Evolutionary conservation across 2,797 vertebrate genomes (phyloP), one percentile per base, ranked within the genome.

Genomic region (Prionace glauca): DNA sequence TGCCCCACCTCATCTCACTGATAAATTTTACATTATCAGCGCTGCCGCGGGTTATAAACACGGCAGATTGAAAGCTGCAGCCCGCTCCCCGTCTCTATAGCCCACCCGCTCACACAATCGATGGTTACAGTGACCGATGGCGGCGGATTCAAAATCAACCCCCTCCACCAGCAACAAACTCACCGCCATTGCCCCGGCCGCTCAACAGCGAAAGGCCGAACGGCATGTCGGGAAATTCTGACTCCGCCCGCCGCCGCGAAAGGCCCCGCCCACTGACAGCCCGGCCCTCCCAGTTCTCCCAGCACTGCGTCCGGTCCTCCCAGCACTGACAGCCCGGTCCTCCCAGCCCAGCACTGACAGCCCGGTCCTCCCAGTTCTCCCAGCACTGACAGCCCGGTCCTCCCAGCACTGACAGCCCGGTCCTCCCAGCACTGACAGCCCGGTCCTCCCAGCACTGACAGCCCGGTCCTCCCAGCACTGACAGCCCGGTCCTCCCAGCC

Each of bases 121-220:
- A n/a, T 5, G 0, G 12, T 36, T 5, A 10, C 0, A 5, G 1
- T 0, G 3, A n/a, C n/a, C n/a, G 90, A 92, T 92, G 90, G 90
- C n/a, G 3, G 1, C n/a, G 18, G 90, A 92, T 92, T 67, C 18
- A 7, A 12, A 0, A 7, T 1, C 62, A 32, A 3, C 3, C n/a
- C 0, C 9, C 8, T 0, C 32, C 18, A 22, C 0, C 18, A 1
- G 8, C 4, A 1, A 1, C 2, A 67, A 18, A 92, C 90, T 20
- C 90, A 92, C 90, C 90, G 90, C 90, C 90, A 92, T 92, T 12
- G 2, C 90, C 10, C 1, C 18, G n/a, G 60, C 18, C 8, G 18
- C 62, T 16, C 93, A 9, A 26, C 26, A 26, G 14, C 69, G 9
- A 77, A 74, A 95, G 93, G 18, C 3, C 71, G 93, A 72, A 4